Base-by-base conservation (phyloP, 2,888 invertebrate species). In the Cabera pusaria region DNA sequence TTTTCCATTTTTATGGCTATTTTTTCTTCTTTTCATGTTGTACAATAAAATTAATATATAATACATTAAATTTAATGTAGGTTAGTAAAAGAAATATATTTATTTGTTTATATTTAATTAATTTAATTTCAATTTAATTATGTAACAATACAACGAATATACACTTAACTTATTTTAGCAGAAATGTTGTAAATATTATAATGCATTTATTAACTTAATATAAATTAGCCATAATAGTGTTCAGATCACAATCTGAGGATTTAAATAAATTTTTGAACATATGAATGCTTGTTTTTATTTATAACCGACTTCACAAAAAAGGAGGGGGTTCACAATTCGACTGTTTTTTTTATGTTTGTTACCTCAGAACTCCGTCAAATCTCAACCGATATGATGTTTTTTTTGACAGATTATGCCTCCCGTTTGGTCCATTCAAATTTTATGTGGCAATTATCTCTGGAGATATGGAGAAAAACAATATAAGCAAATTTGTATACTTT, bases 191-290 rank as follows among this genome's bases (percentile, higher is more conserved):
- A 72, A 60, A 72, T 70, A 71, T 44, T 58, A 53, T 47, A 28
- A 21, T 72, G 80, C 80, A 80, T 80, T 80, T 80, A 80, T 72
- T 77, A 77, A 59, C 66, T 63, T 59, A 65, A 74, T 71, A 64
- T 72, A 61, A 64, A 65, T 68, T 71, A 79, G 77, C 76, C 74
- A 76, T 79, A 75, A 65, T 52, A 49, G 47, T 22, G 21, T 9
- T 19, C 19, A 28, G 33, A 9, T 29, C 14, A 23, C 6, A n/a
- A 40, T 33, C 28, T 40, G 20, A 9, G 6, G 28, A 23, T 26
- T 18, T 25, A 18, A 10, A 27, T 20, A 33, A 33, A 10, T 17
- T 3, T 27, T 16, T 14, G 4, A 6, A 24, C 32, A 19, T 14
- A 9, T 23, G 5, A 9, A 23, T n/a, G 3, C 6, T 24, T 4